phyloP scores from a whole-genome alignment of 92 coral and sea anemone genomes.

The Pocillopora meandrina region DNA sequence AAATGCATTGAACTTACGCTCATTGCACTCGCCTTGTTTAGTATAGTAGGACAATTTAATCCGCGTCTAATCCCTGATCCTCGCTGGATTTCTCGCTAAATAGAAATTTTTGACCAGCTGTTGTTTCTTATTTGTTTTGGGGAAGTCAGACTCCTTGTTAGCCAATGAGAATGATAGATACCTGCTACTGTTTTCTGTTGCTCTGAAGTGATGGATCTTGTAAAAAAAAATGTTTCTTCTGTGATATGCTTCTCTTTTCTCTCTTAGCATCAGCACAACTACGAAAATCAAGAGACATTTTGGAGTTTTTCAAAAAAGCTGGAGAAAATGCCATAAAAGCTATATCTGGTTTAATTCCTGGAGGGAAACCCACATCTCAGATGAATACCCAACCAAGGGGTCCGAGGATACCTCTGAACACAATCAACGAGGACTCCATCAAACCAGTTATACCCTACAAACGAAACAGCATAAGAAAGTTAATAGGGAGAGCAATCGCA shows the following conservation, averaged over 20 bases:
- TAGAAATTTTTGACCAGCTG: too few species aligned
- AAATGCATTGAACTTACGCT: too few species aligned
- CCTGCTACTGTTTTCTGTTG: not conserved
- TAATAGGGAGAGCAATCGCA: not conserved
- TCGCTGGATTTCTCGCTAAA: too few species aligned
- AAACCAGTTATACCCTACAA: constrained; percentile 83
- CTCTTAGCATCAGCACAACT: constrained; percentile 15
- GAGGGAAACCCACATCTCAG: constrained; percentile 70
- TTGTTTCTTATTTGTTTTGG: too few species aligned
- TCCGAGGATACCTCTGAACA: constrained; percentile 86
- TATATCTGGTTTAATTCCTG: constrained; percentile 79
- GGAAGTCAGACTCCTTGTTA: too few species aligned
- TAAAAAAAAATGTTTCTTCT: not conserved
- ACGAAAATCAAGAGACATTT: constrained; percentile 69
- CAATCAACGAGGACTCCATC: constrained; percentile 81
- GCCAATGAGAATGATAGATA: too few species aligned
- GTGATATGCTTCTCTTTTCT: not conserved
- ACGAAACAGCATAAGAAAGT: constrained; percentile 17
- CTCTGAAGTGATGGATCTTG: not conserved
- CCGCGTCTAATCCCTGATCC: too few species aligned
- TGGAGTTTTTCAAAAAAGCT: constrained; percentile 85
- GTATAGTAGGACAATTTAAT: too few species aligned
- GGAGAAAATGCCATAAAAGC: constrained; percentile 82
- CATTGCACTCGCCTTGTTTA: too few species aligned
- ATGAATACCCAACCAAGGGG: constrained; percentile 79